Percentiles rank a stretch among this genome's conserved stretches.
Evolutionary conservation across 2,888 invertebrate species (phyloP).

Genomic region (Atrina japonica): DNA sequence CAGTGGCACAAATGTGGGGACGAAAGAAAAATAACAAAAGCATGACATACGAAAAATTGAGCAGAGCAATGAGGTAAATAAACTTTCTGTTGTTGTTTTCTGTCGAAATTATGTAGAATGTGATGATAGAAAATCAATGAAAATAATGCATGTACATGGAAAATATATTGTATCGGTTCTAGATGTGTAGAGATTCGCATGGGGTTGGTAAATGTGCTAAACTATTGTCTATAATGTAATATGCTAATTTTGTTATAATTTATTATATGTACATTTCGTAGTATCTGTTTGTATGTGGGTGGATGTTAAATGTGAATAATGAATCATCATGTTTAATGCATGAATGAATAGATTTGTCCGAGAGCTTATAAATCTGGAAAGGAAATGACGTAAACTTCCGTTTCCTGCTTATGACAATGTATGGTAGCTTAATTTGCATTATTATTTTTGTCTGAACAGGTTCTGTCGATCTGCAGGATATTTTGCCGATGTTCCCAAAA

Average conservation of each 20-base stretch:
- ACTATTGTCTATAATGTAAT: too few relatives aligned
- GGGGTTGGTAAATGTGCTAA: too few relatives aligned
- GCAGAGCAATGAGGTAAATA: conserved; percentile 90
- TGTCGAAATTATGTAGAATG: neutral
- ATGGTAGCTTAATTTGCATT: too few relatives aligned
- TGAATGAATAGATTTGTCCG: too few relatives aligned
- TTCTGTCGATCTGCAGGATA: conserved; percentile 72
- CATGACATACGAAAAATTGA: conserved; percentile 96
- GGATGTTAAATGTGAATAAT: neutral
- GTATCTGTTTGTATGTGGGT: conserved; percentile 6
- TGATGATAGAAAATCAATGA: neutral
- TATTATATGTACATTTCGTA: too few relatives aligned
- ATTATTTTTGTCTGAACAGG: conserved; percentile 49
- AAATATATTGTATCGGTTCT: conserved; percentile 11
- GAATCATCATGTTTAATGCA: too few relatives aligned
- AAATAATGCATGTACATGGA: conserved; percentile 1
- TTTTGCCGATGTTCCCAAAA: conserved; percentile 71
- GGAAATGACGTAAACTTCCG: too few relatives aligned
- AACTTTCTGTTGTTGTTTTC: neutral
- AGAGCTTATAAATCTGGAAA: too few relatives aligned
- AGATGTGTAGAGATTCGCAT: too few relatives aligned
- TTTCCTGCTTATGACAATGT: too few relatives aligned
- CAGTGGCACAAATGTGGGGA: conserved; percentile 94
- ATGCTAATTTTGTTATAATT: too few relatives aligned
- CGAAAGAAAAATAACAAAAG: conserved; percentile 91